Evolutionary conservation across 2,888 invertebrate genomes (phyloP), one percentile per base, ranked within the genome.

Genomic region (Lochmaea capreae): DNA sequence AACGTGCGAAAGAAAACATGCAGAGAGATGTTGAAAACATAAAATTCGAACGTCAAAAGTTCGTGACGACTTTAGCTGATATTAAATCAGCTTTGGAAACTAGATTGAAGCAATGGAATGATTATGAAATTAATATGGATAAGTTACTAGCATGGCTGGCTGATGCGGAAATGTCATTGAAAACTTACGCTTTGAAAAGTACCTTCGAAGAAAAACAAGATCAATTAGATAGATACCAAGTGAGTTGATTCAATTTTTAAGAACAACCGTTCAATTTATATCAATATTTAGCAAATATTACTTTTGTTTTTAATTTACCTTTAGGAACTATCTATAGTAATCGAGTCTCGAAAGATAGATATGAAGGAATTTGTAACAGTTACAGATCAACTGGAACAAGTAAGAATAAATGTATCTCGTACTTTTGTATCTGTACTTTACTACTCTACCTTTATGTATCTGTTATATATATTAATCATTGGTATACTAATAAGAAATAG

Each of bases 171-270:
- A 91, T 92, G 81, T 91, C 92, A 16, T 89, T 98, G 70, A 96
- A 97, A 86, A 96, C 95, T 78, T 97, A 95, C 83, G 91, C 92
- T 43, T 91, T 94, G 8, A 95, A 94, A 84, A 92, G 95, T 61
- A 94, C 95, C 0, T 88, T 96, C 42, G 95, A 97, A 80, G 97
- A 97, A 83, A 98, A 98, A 86, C 91, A 94, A 80, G 95, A 96
- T 78, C 97, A 97, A 85, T 90, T 96, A 52, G 94, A 94, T 84
- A 95, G 94, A 87, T 97, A 96, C 87, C 96, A 96, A 93, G 96
- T 95, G 89, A 86, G 87, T 82, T 46, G 33, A 26, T 22, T 39
- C 43, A 67, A 11, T 10, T 46, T n/a, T 18, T 46, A 26, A 12
- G 14, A n/a, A 68, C 18, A 14, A 43, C 12, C 11, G 10, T 12